Evolutionary conservation across 2,797 vertebrate species (phyloP).

Genomic region (Crocodylus rhombifer): DNA sequence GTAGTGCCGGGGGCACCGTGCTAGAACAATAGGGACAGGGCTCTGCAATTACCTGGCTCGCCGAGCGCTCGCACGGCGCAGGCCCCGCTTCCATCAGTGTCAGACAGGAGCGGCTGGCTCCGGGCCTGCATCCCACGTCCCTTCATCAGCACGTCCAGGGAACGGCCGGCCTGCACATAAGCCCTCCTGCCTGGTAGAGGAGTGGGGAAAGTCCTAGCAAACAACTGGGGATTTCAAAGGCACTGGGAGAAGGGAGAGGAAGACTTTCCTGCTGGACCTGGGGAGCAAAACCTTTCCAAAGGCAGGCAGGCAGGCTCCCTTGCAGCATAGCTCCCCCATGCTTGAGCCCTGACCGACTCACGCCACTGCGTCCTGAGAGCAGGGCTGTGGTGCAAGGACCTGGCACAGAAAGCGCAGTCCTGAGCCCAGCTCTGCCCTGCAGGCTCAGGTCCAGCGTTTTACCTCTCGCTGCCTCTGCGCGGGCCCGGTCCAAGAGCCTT

Average conservation of each 20-base stretch:
- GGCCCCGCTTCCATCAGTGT: neutral
- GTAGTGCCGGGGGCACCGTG: rapidly evolving
- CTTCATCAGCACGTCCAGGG: rapidly evolving
- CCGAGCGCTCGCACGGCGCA: neutral
- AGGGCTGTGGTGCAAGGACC: rapidly evolving
- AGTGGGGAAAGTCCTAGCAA: neutral
- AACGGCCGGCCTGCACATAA: rapidly evolving
- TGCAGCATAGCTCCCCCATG: neutral
- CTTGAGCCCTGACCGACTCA: neutral
- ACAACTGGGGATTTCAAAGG: neutral
- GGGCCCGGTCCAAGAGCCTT: no score
- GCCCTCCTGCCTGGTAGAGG: neutral
- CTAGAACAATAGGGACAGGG: neutral
- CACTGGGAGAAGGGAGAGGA: neutral
- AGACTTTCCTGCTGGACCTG: neutral
- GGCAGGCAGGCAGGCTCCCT: rapidly evolving
- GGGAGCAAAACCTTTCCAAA: neutral
- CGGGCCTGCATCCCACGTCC: rapidly evolving
- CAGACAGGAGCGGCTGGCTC: neutral
- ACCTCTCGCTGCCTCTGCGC: neutral
- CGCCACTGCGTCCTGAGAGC: rapidly evolving
- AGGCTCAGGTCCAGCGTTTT: neutral
- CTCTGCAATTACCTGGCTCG: neutral
- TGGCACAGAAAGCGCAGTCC: rapidly evolving
- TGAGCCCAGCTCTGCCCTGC: rapidly evolving